Conservation (phyloP, 2,113 vertebrate species). For the Plestiodon gilberti region DNA sequence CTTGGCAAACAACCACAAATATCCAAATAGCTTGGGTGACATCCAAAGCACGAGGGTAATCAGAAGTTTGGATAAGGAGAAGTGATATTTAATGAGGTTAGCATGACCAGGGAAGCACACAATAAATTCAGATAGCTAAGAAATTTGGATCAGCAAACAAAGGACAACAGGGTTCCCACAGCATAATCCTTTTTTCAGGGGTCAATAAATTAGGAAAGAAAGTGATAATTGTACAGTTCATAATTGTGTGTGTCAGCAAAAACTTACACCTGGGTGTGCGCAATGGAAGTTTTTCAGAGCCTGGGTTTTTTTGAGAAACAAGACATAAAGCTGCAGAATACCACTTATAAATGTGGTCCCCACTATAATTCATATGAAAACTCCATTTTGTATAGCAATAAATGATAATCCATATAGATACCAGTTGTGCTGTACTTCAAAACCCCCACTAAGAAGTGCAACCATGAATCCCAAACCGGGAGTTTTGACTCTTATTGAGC, state of each 20-base stretch:
- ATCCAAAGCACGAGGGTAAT: slow-evolving; percentile 20
- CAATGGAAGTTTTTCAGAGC: not conserved
- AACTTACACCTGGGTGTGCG: not conserved
- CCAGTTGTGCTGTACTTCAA: slow-evolving; percentile 22
- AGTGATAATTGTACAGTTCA: not conserved
- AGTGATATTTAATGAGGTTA: slow-evolving; percentile 24
- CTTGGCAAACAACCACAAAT: slow-evolving; percentile 1
- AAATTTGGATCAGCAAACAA: not conserved
- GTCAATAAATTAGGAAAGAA: not conserved
- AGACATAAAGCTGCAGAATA: not conserved
- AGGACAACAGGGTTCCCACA: not conserved
- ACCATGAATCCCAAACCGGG: slow-evolving; percentile 12
- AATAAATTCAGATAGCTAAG: slow-evolving; percentile 7
- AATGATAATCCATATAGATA: not conserved
- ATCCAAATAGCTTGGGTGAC: slow-evolving; percentile 14
- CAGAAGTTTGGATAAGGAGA: slow-evolving; percentile 5
- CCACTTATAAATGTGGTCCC: not conserved
- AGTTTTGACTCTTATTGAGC: slow-evolving; percentile 39
- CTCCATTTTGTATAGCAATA: not conserved
- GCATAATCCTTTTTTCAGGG: not conserved
- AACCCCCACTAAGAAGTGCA: slow-evolving; percentile 38
- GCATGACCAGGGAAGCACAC: slow-evolving; percentile 6
- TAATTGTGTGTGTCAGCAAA: slow-evolving; percentile 1
- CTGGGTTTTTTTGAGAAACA: not conserved
- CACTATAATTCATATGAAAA: slow-evolving; percentile 32